Conservation (phyloP, 2,888 invertebrate genomes). For the Rhagophthalmus giganteus region DNA sequence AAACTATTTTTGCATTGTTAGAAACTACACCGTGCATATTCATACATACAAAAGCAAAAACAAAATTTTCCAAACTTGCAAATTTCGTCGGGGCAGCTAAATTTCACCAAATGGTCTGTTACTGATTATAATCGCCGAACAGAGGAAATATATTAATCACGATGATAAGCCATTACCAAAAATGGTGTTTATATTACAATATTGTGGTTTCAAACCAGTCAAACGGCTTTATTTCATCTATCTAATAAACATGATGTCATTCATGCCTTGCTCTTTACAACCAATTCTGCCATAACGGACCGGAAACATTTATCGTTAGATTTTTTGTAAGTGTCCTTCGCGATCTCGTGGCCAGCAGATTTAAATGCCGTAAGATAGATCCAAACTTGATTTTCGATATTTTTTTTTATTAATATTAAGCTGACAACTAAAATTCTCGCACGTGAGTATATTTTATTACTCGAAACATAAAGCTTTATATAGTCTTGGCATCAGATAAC, state of each 20-base stretch:
- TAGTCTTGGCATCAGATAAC: too few species aligned
- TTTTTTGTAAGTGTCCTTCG: slow-evolving; percentile 30
- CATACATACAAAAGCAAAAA: neutral
- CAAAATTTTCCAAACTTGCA: too few species aligned
- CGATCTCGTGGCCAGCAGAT: slow-evolving; percentile 23
- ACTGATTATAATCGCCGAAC: too few species aligned
- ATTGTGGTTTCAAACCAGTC: slow-evolving; percentile 32
- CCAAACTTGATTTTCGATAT: slow-evolving; percentile 26
- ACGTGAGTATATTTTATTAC: slow-evolving; percentile 15
- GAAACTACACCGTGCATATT: too few species aligned
- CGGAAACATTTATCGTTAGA: slow-evolving; percentile 39
- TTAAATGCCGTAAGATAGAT: slow-evolving; percentile 19
- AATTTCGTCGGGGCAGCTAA: too few species aligned
- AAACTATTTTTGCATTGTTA: too few species aligned
- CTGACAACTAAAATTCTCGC: slow-evolving; percentile 12
- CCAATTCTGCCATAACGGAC: slow-evolving; percentile 34
- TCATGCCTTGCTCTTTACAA: slow-evolving; percentile 31
- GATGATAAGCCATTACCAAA: slow-evolving; percentile 25
- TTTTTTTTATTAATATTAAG: slow-evolving; percentile 11
- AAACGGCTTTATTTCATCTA: slow-evolving; percentile 30
- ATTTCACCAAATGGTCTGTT: slow-evolving; percentile 8
- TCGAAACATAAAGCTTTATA: too few species aligned
- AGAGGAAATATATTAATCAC: slow-evolving; percentile 17
- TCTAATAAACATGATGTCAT: slow-evolving; percentile 36
- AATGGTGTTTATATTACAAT: slow-evolving; percentile 30